phyloP scores from a whole-genome alignment of 2,888 invertebrate genomes.

The Mesorhabditis sp. region DNA sequence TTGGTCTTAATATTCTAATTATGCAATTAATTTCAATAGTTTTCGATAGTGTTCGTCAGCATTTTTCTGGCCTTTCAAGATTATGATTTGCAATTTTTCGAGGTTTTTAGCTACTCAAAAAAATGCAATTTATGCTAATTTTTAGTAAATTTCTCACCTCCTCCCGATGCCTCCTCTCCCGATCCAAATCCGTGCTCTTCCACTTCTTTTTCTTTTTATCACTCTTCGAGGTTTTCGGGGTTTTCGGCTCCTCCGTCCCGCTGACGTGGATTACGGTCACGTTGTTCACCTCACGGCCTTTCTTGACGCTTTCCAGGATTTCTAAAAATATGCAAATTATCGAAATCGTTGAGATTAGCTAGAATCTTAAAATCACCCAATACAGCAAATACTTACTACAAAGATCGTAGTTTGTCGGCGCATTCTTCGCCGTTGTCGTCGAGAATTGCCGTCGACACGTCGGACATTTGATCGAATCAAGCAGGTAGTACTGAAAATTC shows the following conservation, averaged over 20 bases:
- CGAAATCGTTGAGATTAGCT: not conserved
- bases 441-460: constrained; percentile 40
- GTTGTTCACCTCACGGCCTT: constrained; percentile 31
- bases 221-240: not conserved
- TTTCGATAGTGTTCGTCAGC: no score
- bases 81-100: no score
- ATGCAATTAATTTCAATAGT: no score
- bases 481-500: constrained; percentile 47
- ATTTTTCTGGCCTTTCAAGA: no score
- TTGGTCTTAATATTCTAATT: no score
- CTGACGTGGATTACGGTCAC: constrained; percentile 38
- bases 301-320: constrained; percentile 31
- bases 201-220: not conserved
- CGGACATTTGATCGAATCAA: constrained; percentile 50
- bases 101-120: no score
- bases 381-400: constrained; percentile 29
- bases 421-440: constrained; percentile 36
- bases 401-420: constrained; percentile 51
- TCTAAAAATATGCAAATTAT: constrained; percentile 24
- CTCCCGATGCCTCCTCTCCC: not conserved
- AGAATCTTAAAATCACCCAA: not conserved
- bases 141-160: not conserved
- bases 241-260: constrained; percentile 6
- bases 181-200: not conserved
- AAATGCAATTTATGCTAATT: no score